Evolutionary conservation across 2,113 vertebrate species (phyloP).

Genomic region (Amphiprion percula): DNA sequence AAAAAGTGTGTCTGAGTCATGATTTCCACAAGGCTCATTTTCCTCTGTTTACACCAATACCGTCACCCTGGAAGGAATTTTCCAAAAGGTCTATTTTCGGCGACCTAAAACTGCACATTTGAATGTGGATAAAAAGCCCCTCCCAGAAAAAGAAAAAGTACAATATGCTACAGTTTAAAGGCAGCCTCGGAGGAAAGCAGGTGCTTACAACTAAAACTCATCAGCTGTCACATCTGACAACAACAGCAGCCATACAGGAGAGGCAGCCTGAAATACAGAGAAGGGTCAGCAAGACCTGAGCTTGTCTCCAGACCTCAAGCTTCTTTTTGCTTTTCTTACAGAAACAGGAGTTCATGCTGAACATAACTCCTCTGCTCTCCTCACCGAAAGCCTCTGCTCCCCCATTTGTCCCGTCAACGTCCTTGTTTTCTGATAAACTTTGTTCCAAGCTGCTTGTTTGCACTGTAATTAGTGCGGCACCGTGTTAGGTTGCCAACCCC

Average conservation of each 20-base stretch:
- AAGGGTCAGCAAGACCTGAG: conserved; percentile 41
- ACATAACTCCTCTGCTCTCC: conserved; percentile 8
- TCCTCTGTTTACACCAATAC: too few species aligned
- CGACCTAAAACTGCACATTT: too few species aligned
- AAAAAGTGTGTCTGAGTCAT: too few species aligned
- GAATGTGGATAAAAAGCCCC: too few species aligned
- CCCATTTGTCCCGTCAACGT: neutral
- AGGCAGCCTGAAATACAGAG: conserved; percentile 18
- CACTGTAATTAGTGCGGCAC: conserved; percentile 23
- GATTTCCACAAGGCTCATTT: too few species aligned
- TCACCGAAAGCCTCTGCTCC: neutral
- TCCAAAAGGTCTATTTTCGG: too few species aligned
- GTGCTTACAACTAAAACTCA: conserved; percentile 10
- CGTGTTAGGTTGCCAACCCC: conserved; percentile 33
- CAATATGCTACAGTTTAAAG: too few species aligned
- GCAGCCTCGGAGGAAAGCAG: neutral
- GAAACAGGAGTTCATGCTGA: neutral
- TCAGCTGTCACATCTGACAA: conserved; percentile 35
- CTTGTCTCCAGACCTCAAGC: conserved; percentile 7
- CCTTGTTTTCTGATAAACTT: conserved; percentile 14
- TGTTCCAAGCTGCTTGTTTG: conserved; percentile 21
- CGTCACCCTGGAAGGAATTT: too few species aligned
- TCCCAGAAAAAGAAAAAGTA: too few species aligned
- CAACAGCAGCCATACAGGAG: conserved; percentile 26
- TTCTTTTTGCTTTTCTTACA: conserved; percentile 14